Evolutionary conservation across 2,888 invertebrate species (phyloP).

Genomic region (Drosophila rellima): DNA sequence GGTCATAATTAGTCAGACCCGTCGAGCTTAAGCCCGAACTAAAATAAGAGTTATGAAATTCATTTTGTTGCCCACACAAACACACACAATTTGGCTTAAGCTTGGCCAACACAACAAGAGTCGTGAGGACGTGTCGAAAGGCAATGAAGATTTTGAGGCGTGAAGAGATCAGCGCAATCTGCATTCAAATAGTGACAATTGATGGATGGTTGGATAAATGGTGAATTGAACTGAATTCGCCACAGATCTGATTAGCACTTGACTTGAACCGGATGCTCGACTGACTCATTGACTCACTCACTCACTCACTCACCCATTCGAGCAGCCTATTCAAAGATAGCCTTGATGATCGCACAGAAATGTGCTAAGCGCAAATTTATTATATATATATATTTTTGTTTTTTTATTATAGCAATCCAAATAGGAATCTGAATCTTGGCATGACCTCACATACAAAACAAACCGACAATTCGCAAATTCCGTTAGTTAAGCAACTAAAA

Average conservation of each 20-base stretch:
- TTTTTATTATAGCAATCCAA: slow-evolving; percentile 55
- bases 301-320: slow-evolving; percentile 3
- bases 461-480: slow-evolving; percentile 34
- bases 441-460: slow-evolving; percentile 58
- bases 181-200: slow-evolving; percentile 39
- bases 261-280: slow-evolving; percentile 58
- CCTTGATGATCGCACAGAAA: slow-evolving; percentile 62
- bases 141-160: slow-evolving; percentile 19
- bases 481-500: slow-evolving; percentile 59
- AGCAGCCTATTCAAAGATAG: slow-evolving; percentile 30
- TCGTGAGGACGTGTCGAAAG: slow-evolving; percentile 61
- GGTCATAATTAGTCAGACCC: slow-evolving; percentile 69
- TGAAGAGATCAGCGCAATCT: slow-evolving; percentile 44
- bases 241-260: slow-evolving; percentile 70
- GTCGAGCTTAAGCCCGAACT: slow-evolving; percentile 28
- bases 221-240: slow-evolving; percentile 44
- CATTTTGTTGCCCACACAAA: slow-evolving; percentile 42
- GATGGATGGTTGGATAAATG: slow-evolving; percentile 14
- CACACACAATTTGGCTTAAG: slow-evolving; percentile 30
- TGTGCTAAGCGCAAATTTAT: slow-evolving; percentile 72
- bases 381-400: not conserved
- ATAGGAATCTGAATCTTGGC: slow-evolving; percentile 34
- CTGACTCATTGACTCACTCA: slow-evolving; percentile 22
- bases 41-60: slow-evolving; percentile 35
- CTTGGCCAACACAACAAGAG: slow-evolving; percentile 15